These are phyloP conservation scores for Athene noctua DNA, from an alignment of 2,113 vertebrate genomes.

Conservation along the genomic window DNA sequence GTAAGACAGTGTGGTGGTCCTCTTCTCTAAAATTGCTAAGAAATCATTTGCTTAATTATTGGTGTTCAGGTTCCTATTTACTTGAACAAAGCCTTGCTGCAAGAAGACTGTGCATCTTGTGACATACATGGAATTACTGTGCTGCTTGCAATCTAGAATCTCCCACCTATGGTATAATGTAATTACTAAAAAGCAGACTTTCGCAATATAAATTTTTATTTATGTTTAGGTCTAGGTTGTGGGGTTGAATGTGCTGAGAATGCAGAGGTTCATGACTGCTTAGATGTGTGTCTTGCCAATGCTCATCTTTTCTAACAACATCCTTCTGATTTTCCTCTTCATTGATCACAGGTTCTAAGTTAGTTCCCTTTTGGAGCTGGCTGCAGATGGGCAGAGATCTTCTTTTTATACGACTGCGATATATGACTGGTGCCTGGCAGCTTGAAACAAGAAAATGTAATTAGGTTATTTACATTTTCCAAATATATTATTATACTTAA, in stretches of 20 bases:
- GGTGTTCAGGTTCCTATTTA: not conserved
- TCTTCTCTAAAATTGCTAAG: not conserved
- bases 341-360: constrained; percentile 87
- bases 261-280: not conserved
- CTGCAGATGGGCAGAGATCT: constrained; percentile 96
- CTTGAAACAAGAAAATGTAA: constrained; percentile 82
- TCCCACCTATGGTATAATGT: not conserved
- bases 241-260: not conserved
- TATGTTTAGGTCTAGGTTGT: not conserved
- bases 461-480: constrained; percentile 71
- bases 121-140: not conserved
- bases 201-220: not conserved
- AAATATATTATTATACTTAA: constrained; percentile 50
- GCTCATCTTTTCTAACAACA: constrained; percentile 1
- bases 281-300: not conserved
- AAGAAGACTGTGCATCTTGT: not conserved
- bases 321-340: constrained; percentile 24
- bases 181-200: not conserved
- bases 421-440: constrained; percentile 93
- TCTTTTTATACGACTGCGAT: constrained; percentile 92
- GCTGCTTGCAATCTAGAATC: not conserved
- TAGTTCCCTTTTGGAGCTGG: constrained; percentile 99
- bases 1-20: not conserved
- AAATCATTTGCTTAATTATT: not conserved
- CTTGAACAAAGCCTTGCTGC: not conserved